Base-by-base conservation (phyloP, 2,797 vertebrate species). In the Enteromius paludinosus region DNA sequence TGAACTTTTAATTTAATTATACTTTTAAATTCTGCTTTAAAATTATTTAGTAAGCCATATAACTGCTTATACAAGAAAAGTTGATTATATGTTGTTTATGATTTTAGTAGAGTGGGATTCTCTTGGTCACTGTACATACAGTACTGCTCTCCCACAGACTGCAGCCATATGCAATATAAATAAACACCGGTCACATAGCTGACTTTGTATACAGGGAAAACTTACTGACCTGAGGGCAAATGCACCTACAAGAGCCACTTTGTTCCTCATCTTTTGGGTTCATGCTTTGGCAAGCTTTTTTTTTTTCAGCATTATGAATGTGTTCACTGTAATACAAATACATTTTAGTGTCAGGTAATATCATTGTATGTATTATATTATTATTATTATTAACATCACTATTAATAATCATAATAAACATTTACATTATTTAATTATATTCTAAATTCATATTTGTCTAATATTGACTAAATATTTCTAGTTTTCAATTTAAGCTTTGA, bases 121-220 rank as follows among this genome's bases (percentile, higher is more conserved):
- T 56, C 11, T 33, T 56, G 33, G 45, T 75, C 6, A 43, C 56
- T 70, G 80, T 69, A 54, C 71, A 69, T 73, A 82, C 80, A 79
- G 73, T 83, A 73, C 18, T 65, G 62, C 52, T 68, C 30, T 56
- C 35, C 43, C 56, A 70, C 62, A 74, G 71, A 66, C 71, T 70
- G 66, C 56, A 83, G 76, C 56, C 25, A 45, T 59, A 80, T 72
- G 47, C 73, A 85, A 87, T 84, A 75, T 83, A 84, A 90, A 90
- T 84, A 87, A 88, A 90, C 81, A 69, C 20, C 52, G 52, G 14
- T 41, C 65, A 89, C 84, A 89, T 83, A 85, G 86, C 77, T 78
- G 59, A 71, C 86, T 87, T 82, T 91, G 83, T 91, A 62, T 88
- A 56, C 45, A 8, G 25, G 54, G 59, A 81, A 45, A 78, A 69